phyloP scores from a whole-genome alignment of 2,797 vertebrate species.

The Amniataba percoides region DNA sequence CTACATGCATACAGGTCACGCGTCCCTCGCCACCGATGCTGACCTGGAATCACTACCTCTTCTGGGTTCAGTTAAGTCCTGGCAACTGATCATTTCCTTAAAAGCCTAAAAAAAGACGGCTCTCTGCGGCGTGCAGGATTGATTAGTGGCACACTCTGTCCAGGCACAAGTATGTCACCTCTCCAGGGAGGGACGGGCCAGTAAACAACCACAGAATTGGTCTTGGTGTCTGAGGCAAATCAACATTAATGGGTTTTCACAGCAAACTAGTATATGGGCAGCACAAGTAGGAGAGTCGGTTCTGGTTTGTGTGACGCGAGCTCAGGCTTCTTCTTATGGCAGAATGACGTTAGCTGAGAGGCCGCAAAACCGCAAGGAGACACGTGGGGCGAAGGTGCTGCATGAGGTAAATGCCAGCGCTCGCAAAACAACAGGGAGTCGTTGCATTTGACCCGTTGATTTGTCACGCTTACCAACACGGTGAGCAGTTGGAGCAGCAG shows the following conservation, averaged over 20 bases:
- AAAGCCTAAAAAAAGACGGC: constrained; percentile 65
- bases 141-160: constrained; percentile 74
- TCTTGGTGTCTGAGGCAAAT: constrained; percentile 63
- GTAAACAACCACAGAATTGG: constrained; percentile 64
- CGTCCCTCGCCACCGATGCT: constrained; percentile 23
- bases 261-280: constrained; percentile 30
- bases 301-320: constrained; percentile 17
- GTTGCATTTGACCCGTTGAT: neutral
- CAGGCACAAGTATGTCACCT: constrained; percentile 77
- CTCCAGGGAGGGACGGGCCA: constrained; percentile 60
- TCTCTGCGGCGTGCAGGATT: constrained; percentile 66
- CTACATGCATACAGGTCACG: constrained; percentile 51
- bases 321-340: neutral
- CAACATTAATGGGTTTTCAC: constrained; percentile 66
- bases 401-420: neutral
- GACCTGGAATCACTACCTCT: constrained; percentile 64
- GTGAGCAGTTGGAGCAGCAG: constrained; percentile 1
- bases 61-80: constrained; percentile 49
- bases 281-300: neutral
- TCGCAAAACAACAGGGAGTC: neutral
- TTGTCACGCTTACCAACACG: neutral
- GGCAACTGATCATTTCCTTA: constrained; percentile 62
- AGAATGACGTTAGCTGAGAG: neutral
- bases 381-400: neutral
- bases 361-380: neutral